Conservation (phyloP, 2,797 vertebrate genomes). For the Microctenopoma steveboyesi region DNA sequence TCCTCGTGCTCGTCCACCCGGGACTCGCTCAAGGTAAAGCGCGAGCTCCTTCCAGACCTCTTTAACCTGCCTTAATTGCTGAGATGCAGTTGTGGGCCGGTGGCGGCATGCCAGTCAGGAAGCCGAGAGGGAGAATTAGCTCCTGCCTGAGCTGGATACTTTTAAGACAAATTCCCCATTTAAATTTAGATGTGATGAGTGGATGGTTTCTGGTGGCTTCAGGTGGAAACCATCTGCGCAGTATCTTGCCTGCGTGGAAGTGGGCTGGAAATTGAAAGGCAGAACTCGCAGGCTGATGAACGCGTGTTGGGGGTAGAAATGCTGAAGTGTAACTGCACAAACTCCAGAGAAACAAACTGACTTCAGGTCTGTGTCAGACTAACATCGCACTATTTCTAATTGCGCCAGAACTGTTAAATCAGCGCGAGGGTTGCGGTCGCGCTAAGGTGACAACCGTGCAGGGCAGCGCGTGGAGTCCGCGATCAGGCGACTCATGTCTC, state of each 20-base stretch:
- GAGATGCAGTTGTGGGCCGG: conserved; percentile 19
- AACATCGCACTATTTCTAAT: conserved; percentile 14
- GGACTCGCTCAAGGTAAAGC: conserved; percentile 89
- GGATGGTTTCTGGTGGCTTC: conserved; percentile 18
- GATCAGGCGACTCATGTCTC: conserved; percentile 30
- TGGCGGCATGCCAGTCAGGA: background rate
- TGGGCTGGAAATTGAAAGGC: background rate
- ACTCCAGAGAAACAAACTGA: conserved; percentile 15
- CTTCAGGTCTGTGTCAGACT: background rate
- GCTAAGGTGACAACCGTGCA: conserved; percentile 22
- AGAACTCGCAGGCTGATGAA: conserved; percentile 6
- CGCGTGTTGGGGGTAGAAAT: background rate
- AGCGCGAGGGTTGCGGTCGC: conserved; percentile 6
- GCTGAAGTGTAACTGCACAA: background rate
- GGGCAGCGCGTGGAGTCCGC: conserved; percentile 17
- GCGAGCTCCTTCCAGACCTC: conserved; percentile 7
- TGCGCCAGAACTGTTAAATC: background rate
- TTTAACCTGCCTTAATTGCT: conserved; percentile 27
- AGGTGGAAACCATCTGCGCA: conserved; percentile 13
- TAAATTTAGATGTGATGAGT: conserved; percentile 21
- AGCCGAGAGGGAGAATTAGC: conserved; percentile 10
- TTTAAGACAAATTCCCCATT: conserved; percentile 11
- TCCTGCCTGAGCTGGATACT: conserved; percentile 21
- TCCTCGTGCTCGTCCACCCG: conserved; percentile 84
- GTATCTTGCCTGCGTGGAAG: background rate